phyloP scores from a whole-genome alignment of 2,888 invertebrate genomes.

The Ophion costatus region DNA sequence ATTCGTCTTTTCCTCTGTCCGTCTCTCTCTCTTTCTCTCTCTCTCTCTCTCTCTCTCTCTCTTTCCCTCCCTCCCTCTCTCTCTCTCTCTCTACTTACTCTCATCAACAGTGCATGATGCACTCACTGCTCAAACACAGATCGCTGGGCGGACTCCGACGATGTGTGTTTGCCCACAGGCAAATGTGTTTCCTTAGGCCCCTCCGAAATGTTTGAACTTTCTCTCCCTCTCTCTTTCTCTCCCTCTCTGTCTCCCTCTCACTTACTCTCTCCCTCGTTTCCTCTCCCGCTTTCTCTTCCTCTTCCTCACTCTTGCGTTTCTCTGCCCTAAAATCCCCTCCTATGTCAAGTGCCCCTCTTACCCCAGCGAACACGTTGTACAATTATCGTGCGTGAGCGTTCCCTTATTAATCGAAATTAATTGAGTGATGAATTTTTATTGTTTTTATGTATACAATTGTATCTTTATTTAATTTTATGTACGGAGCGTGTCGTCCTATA shows the following conservation, averaged over 20 bases:
- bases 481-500: too few relatives aligned
- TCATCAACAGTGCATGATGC: constrained; percentile 42
- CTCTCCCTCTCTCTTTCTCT: constrained; percentile 5
- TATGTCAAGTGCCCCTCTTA: constrained; percentile 26
- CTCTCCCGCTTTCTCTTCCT: constrained; percentile 30
- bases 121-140: constrained; percentile 46
- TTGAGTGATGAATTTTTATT: background rate
- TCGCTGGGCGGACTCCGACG: constrained; percentile 19
- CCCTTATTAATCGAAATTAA: constrained; percentile 29
- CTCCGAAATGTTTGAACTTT: constrained; percentile 80
- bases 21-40: constrained; percentile 27
- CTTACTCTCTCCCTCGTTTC: background rate
- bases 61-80: constrained; percentile 12
- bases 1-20: background rate
- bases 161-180: constrained; percentile 80
- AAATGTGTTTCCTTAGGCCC: constrained; percentile 82
- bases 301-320: background rate
- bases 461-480: too few relatives aligned
- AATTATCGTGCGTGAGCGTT: background rate
- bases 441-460: too few relatives aligned
- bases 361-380: constrained; percentile 16
- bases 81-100: constrained; percentile 33
- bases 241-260: too few relatives aligned
- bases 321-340: constrained; percentile 13
- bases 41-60: constrained; percentile 37